Conservation (phyloP, 2,113 vertebrate genomes). For the Notiomystis cincta region DNA sequence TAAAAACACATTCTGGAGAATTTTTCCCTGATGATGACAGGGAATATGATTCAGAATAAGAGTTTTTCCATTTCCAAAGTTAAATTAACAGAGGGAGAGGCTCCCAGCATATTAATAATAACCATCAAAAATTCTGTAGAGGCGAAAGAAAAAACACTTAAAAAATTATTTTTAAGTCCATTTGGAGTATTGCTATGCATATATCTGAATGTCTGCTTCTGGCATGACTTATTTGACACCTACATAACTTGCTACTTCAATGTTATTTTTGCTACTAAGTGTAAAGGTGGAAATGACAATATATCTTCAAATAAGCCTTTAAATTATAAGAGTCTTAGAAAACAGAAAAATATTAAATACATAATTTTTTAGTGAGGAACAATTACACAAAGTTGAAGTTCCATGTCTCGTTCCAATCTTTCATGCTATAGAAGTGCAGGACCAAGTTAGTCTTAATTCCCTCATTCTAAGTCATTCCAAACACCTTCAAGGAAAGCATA, state of each 20-base stretch:
- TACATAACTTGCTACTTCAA: background rate
- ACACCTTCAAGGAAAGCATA: background rate
- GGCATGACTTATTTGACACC: background rate
- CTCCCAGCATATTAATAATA: background rate
- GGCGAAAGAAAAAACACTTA: background rate
- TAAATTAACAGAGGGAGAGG: background rate
- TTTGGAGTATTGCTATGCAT: background rate
- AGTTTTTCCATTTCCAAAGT: background rate
- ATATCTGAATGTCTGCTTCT: background rate
- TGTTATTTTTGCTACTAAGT: background rate
- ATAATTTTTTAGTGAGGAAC: background rate
- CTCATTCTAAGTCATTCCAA: background rate
- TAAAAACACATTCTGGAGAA: background rate
- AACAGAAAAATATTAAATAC: background rate
- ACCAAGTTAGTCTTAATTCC: background rate
- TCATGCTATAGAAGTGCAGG: background rate
- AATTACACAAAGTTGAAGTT: background rate
- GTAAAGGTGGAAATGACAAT: background rate
- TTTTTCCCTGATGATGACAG: background rate
- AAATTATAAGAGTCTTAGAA: background rate
- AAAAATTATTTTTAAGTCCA: background rate
- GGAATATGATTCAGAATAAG: background rate
- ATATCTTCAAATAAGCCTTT: background rate
- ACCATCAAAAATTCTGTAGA: background rate
- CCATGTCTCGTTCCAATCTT: background rate